Evolutionary conservation across 2,113 vertebrate species (phyloP).

Genomic region (Oncorhynchus mykiss): DNA sequence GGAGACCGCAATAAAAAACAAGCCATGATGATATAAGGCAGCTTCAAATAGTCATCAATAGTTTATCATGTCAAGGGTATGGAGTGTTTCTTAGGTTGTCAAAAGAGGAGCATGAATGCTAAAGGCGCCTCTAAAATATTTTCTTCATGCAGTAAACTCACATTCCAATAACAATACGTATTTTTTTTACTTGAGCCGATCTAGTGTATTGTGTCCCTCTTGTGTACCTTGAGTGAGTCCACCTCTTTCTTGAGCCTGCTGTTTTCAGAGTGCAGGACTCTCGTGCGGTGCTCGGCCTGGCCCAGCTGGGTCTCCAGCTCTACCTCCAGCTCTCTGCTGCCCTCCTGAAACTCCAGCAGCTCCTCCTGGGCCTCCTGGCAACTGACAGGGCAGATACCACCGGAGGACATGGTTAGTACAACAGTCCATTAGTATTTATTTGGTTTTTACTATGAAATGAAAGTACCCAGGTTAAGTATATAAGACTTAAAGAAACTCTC

Average conservation of each 20-base stretch:
- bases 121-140: not conserved
- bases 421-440: not conserved
- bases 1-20: slow-evolving; percentile 22
- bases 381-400: slow-evolving; percentile 60
- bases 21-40: slow-evolving; percentile 10
- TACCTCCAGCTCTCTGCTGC: slow-evolving; percentile 94
- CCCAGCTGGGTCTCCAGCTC: slow-evolving; percentile 94
- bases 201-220: not conserved
- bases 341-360: slow-evolving; percentile 96
- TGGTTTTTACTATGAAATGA: too few relatives aligned
- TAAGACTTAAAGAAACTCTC: too few relatives aligned
- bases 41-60: slow-evolving; percentile 24
- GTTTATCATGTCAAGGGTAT: slow-evolving; percentile 28
- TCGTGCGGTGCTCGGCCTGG: slow-evolving; percentile 89
- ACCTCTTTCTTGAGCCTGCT: slow-evolving; percentile 90
- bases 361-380: slow-evolving; percentile 95
- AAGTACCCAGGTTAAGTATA: too few relatives aligned
- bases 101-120: not conserved
- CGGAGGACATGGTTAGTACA: slow-evolving; percentile 1
- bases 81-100: not conserved
- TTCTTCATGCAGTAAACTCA: not conserved
- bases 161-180: too few relatives aligned
- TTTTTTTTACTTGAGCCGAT: not conserved
- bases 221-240: slow-evolving; percentile 85
- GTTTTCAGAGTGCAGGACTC: slow-evolving; percentile 93